phyloP scores from a whole-genome alignment of 2,113 vertebrate genomes.

The Orycteropus afer region DNA sequence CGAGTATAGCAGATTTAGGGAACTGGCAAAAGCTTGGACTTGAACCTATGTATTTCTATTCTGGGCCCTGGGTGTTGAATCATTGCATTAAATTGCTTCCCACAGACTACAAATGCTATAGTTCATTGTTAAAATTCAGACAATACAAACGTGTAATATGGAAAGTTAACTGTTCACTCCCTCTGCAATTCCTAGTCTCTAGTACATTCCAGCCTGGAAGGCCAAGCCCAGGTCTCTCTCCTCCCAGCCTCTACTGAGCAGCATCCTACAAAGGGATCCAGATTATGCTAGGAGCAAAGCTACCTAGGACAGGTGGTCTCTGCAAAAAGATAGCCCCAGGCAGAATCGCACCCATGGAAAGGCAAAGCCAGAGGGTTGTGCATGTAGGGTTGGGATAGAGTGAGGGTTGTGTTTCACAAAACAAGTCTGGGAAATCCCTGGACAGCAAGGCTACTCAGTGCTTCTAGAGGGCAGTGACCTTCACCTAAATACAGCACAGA shows the following conservation, averaged over 20 bases:
- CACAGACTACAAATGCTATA: not conserved
- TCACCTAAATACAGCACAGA: not conserved
- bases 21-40: not conserved
- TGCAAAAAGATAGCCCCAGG: not conserved
- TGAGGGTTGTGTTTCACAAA: not conserved
- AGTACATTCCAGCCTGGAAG: not conserved
- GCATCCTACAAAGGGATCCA: accelerated
- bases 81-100: not conserved
- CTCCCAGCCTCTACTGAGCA: not conserved
- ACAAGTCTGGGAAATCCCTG: not conserved
- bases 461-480: not conserved
- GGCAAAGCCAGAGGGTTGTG: not conserved
- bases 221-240: not conserved
- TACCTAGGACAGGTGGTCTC: not conserved
- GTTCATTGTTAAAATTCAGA: not conserved
- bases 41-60: not conserved
- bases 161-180: not conserved
- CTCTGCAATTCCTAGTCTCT: not conserved
- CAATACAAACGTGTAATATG: not conserved
- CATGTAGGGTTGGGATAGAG: not conserved
- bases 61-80: not conserved
- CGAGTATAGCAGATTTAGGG: not conserved
- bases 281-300: not conserved
- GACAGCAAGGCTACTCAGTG: not conserved
- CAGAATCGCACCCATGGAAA: not conserved